phyloP scores from a whole-genome alignment of 2,797 vertebrate species.

The Melanotaenia parkinsoni region DNA sequence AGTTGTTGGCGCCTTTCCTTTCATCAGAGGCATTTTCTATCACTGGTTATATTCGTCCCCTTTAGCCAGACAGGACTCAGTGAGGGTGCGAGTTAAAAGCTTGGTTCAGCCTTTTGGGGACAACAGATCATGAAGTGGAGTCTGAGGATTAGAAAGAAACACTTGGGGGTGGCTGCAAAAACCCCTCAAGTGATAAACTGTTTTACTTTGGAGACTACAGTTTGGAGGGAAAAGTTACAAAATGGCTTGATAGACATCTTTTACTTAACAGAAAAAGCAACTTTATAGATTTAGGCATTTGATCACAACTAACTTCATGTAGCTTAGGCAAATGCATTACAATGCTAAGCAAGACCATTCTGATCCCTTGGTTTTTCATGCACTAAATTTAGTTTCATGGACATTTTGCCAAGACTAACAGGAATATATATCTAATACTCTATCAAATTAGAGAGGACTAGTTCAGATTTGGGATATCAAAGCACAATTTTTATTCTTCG shows the following conservation, averaged over 20 bases:
- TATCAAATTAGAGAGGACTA: neutral
- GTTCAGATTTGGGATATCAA: neutral
- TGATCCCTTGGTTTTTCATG: neutral
- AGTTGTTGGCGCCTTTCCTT: conserved; percentile 62
- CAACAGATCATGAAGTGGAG: conserved; percentile 18
- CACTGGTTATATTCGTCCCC: conserved; percentile 45
- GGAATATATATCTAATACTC: neutral
- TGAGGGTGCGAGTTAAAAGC: neutral
- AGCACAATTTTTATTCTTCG: neutral
- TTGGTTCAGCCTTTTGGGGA: conserved; percentile 5
- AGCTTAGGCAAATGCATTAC: neutral
- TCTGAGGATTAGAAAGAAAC: conserved; percentile 1
- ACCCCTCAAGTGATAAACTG: neutral
- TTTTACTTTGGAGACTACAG: neutral
- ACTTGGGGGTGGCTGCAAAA: neutral
- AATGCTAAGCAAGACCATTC: neutral
- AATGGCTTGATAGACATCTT: neutral
- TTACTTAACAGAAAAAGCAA: neutral
- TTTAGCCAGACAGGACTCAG: conserved; percentile 21
- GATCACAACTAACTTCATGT: neutral
- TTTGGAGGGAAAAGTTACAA: neutral
- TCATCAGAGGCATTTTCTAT: conserved; percentile 40
- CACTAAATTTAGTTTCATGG: neutral
- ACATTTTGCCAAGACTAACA: neutral
- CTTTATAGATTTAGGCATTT: neutral